Conservation (phyloP, 2,888 invertebrate genomes). For the Agriotes lineatus region DNA sequence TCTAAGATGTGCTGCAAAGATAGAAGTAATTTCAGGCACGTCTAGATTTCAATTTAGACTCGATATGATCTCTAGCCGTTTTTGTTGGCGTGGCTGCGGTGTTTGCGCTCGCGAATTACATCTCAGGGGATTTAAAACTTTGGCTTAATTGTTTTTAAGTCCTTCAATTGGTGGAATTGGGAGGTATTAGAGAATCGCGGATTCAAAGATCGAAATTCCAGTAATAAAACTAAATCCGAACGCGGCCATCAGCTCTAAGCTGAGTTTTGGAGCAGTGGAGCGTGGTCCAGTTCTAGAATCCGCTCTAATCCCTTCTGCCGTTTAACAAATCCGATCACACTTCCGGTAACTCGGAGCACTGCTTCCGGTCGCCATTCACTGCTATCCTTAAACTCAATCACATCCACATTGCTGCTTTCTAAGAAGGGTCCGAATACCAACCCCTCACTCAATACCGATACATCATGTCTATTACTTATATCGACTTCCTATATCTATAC, state of each 20-base stretch:
- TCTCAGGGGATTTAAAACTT: slow-evolving; percentile 43
- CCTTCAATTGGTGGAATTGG: slow-evolving; percentile 40
- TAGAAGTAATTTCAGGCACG: slow-evolving; percentile 24
- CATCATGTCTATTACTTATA: slow-evolving; percentile 42
- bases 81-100: slow-evolving; percentile 28
- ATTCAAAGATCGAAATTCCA: slow-evolving; percentile 45
- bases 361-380: slow-evolving; percentile 53
- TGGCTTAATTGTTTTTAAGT: slow-evolving; percentile 45
- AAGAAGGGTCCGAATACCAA: slow-evolving; percentile 36
- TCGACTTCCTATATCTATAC: slow-evolving; percentile 37
- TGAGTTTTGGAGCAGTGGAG: slow-evolving; percentile 53
- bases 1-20: slow-evolving; percentile 10
- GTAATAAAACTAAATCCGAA: slow-evolving; percentile 53
- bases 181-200: slow-evolving; percentile 42
- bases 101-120: slow-evolving; percentile 33
- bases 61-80: slow-evolving; percentile 32
- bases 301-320: slow-evolving; percentile 62
- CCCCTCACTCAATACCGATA: slow-evolving; percentile 40
- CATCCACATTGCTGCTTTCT: slow-evolving; percentile 43
- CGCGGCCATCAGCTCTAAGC: slow-evolving; percentile 55
- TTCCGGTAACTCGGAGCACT: slow-evolving; percentile 59
- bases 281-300: slow-evolving; percentile 56
- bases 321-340: slow-evolving; percentile 65
- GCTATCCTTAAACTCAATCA: slow-evolving; percentile 54
- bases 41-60: slow-evolving; percentile 31